Evolutionary conservation across 2,113 vertebrate species (phyloP).

Genomic region (Tachysurus vachellii): DNA sequence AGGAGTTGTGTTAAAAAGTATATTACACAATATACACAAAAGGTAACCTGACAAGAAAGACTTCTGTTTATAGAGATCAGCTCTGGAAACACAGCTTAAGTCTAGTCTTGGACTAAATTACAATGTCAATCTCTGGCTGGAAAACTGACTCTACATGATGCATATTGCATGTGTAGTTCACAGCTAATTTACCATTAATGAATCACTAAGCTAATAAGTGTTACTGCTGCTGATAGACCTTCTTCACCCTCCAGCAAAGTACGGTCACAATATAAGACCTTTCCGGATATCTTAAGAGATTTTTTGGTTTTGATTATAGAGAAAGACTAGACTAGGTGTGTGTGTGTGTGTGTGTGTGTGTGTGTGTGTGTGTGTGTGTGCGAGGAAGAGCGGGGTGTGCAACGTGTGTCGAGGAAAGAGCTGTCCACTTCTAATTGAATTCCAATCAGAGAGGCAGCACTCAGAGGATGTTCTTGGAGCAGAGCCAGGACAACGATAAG

Average conservation of each 20-base stretch:
- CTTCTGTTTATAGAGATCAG: background rate
- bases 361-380: background rate
- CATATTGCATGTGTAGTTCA: constrained; percentile 24
- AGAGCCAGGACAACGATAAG: constrained; percentile 75
- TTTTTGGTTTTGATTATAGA: background rate
- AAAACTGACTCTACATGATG: constrained; percentile 24
- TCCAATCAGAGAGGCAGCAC: constrained; percentile 61
- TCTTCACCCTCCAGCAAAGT: background rate
- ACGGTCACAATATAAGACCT: background rate
- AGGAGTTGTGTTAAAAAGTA: background rate
- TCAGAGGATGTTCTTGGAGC: constrained; percentile 70
- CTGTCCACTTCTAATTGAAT: constrained; percentile 78
- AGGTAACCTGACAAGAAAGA: background rate
- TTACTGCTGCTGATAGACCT: background rate
- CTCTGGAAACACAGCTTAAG: background rate
- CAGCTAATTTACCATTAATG: constrained; percentile 47
- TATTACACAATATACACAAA: background rate
- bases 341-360: constrained; percentile 34
- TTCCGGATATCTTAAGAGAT: background rate
- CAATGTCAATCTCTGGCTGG: constrained; percentile 28
- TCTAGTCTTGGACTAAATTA: constrained; percentile 15
- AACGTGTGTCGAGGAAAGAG: constrained; percentile 61
- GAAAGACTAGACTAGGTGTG: background rate
- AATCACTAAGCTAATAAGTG: background rate
- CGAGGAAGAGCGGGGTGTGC: background rate